Evolutionary conservation across 1,140 invertebrate species (phyloP), one percentile per base, ranked within the genome.

Genomic region (Meteorus sp.): DNA sequence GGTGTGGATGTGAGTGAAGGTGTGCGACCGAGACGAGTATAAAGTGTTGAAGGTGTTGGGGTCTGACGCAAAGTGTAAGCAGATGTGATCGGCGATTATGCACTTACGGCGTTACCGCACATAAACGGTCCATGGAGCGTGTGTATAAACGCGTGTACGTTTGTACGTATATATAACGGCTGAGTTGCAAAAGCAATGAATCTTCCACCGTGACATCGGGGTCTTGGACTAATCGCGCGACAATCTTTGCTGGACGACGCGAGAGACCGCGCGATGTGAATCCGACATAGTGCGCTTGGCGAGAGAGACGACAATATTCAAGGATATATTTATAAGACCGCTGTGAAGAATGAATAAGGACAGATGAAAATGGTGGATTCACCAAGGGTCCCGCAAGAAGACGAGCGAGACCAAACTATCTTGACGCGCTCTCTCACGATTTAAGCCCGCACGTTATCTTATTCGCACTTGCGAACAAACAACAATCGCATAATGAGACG

Each of bases 51-150:
- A 78, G 76, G 74, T 77, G 74, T 71, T 66, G 63, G 59, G 64
- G 64, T 62, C 63, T 74, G 76, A 80, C 74, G 73, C 75, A 76
- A 78, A 76, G 77, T 77, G 78, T 74, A 77, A 75, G 73, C 70
- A 77, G 75, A 79, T 79, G 76, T 73, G 76, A 79, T 79, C 72
- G 72, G 61, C 76, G 76, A 79, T 80, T 78, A 78, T 75, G 76
- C 77, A 79, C 74, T 80, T 77, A 79, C 75, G 71, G 73, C 71
- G 74, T 79, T 78, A 77, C 71, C 64, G 68, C 70, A 68, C 77
- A 74, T 72, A 76, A 77, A 73, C 72, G 66, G 65, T 59, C 56
- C 50, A 59, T 39, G 33, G 13, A 47, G 13, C 60, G 5, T 25
- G 37, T 54, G 37, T 62, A 62, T 56, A 56, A n/a, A n/a, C n/a